phyloP scores from a whole-genome alignment of 23 tunicate genomes.

The Trididemnum miniatum region DNA sequence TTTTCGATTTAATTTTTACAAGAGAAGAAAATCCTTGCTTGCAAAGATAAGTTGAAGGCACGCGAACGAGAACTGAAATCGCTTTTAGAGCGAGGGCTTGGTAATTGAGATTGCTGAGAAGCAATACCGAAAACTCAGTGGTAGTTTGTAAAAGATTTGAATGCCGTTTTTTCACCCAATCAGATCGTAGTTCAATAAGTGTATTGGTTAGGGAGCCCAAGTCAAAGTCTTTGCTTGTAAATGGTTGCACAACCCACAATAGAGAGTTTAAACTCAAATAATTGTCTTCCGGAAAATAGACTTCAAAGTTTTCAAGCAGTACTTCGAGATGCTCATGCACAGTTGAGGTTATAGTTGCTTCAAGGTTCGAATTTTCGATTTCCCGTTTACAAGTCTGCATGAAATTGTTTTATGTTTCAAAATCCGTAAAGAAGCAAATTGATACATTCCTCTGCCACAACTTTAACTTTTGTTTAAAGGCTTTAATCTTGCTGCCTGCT shows the following conservation, averaged over 20 bases:
- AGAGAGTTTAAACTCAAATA: slow-evolving; percentile 26
- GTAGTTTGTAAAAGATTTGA: slow-evolving; percentile 32
- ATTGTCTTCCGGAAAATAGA: slow-evolving; percentile 16
- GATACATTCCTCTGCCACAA: slow-evolving; percentile 37
- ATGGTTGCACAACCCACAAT: slow-evolving; percentile 26
- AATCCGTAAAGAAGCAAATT: slow-evolving; percentile 25
- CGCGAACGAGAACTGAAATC: slow-evolving; percentile 22
- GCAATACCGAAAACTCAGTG: slow-evolving; percentile 34
- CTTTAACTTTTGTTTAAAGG: slow-evolving; percentile 27
- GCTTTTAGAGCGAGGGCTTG: slow-evolving; percentile 35
- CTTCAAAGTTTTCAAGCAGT: slow-evolving; percentile 20
- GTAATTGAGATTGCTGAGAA: slow-evolving; percentile 14
- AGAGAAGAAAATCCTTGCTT: slow-evolving; percentile 27
- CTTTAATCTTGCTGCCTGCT: slow-evolving; percentile 28
- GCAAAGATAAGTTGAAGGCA: slow-evolving; percentile 29
- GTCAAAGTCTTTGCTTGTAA: slow-evolving; percentile 29
- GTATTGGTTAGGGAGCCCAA: slow-evolving; percentile 17
- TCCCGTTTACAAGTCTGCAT: slow-evolving; percentile 16
- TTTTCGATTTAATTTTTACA: slow-evolving; percentile 35
- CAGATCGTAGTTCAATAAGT: slow-evolving; percentile 31
- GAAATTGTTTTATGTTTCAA: slow-evolving; percentile 10
- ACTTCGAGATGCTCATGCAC: slow-evolving; percentile 11
- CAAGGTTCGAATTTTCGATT: slow-evolving; percentile 24
- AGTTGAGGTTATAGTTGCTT: slow-evolving; percentile 4
- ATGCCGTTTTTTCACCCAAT: slow-evolving; percentile 13